These are phyloP conservation scores for Drosophila orena DNA, from an alignment of 1,140 invertebrate genomes.

Conservation along the genomic window DNA sequence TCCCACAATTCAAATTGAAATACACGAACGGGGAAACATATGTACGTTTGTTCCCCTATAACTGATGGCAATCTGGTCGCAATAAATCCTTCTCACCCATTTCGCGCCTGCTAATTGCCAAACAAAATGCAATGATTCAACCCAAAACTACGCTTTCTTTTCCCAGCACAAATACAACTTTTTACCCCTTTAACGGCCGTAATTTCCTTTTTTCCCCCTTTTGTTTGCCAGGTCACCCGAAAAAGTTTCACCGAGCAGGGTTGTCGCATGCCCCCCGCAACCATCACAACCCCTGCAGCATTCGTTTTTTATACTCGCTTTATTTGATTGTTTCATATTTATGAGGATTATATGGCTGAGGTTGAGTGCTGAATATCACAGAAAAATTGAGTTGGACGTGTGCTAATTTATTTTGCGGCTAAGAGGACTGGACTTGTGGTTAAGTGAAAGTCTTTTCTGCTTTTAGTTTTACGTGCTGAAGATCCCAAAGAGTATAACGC, in stretches of 20 bases:
- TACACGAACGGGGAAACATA: constrained; percentile 9
- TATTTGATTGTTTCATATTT: constrained; percentile 83
- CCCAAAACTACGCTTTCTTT: constrained; percentile 51
- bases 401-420: constrained; percentile 66
- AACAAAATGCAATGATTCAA: constrained; percentile 65
- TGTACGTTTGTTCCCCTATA: constrained; percentile 23
- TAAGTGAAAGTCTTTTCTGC: constrained; percentile 50
- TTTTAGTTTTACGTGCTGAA: neutral
- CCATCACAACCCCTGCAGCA: constrained; percentile 11
- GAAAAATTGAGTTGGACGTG: constrained; percentile 45
- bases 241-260: constrained; percentile 49
- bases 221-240: constrained; percentile 40
- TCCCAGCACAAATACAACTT: constrained; percentile 42
- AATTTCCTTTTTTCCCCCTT: constrained; percentile 47
- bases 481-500: neutral
- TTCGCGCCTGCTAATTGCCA: constrained; percentile 50
- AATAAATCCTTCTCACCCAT: constrained; percentile 30
- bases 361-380: constrained; percentile 54
- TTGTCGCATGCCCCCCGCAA: constrained; percentile 22
- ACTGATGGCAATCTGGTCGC: constrained; percentile 38
- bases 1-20: no score
- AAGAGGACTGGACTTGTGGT: constrained; percentile 42
- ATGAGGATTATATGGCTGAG: constrained; percentile 74
- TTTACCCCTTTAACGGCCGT: constrained; percentile 59
- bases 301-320: constrained; percentile 59